Percentiles rank a stretch among this genome's conserved stretches.
These are phyloP conservation scores for Paramuricea clavata DNA, from an alignment of 92 coral and sea anemone species.

Conservation along the genomic window DNA sequence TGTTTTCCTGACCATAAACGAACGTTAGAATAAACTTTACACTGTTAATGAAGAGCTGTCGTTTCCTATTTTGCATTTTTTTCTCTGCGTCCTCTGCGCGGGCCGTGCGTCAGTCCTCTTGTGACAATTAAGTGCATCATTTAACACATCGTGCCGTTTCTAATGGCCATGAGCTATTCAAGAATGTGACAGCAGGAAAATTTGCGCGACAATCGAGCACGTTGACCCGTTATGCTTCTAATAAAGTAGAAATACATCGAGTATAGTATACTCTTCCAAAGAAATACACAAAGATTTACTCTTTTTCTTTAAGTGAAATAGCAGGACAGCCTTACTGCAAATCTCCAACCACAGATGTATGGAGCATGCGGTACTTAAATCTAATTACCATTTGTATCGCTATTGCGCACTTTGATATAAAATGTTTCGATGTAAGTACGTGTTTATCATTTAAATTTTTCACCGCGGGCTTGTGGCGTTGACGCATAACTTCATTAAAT, in stretches of 20 bases:
- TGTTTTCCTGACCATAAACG: no score
- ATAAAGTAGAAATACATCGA: no score
- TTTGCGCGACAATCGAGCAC: no score
- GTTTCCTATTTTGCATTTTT: not conserved
- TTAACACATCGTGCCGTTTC: not conserved
- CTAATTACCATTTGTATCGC: not conserved
- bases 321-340: no score
- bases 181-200: not conserved
- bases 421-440: not conserved
- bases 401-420: slow-evolving; percentile 1
- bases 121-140: not conserved
- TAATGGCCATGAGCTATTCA: not conserved
- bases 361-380: not conserved
- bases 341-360: no score
- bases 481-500: not conserved
- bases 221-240: no score
- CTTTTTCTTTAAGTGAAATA: no score
- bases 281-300: no score
- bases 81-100: not conserved
- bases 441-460: not conserved
- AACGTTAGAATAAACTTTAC: no score
- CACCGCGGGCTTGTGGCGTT: not conserved
- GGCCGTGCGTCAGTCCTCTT: not conserved
- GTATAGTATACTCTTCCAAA: no score
- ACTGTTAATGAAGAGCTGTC: no score